A percentile compares a stretch with the other conserved stretches of the same genome.
phyloP scores from a whole-genome alignment of 2,113 vertebrate genomes.

The Chionomys nivalis region DNA sequence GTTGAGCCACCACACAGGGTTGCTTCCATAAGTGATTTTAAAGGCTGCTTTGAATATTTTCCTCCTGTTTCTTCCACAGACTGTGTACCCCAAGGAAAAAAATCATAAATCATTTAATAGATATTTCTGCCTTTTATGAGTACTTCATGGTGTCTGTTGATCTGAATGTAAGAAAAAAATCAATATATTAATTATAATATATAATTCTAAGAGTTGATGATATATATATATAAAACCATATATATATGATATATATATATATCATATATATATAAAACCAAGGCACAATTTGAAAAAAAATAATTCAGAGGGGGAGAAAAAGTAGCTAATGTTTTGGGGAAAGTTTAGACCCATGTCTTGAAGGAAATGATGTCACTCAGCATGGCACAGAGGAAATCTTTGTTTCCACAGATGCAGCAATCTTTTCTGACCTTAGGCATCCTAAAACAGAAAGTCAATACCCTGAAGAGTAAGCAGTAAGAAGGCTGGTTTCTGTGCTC shows the following conservation, averaged over 20 bases:
- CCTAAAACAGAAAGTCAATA: not conserved
- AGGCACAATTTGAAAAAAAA: conserved; percentile 32
- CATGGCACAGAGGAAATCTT: not conserved
- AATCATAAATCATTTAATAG: not conserved
- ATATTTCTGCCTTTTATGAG: not conserved
- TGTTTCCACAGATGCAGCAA: not conserved
- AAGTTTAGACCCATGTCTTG: not conserved
- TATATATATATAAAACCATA: not conserved
- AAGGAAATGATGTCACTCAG: not conserved
- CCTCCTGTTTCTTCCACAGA: not conserved
- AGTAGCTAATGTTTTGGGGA: not conserved
- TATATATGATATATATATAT: not conserved
- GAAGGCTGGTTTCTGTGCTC: not conserved
- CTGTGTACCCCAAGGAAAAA: not conserved
- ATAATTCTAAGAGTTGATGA: not conserved
- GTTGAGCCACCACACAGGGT: not conserved
- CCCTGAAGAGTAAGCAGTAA: not conserved
- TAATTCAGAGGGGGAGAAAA: conserved; percentile 18
- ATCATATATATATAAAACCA: not conserved
- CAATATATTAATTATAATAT: not conserved
- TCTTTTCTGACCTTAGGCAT: not conserved
- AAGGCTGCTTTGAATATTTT: not conserved
- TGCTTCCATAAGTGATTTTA: not conserved
- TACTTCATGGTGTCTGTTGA: not conserved
- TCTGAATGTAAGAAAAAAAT: not conserved